These are phyloP conservation scores for Caiman crocodilus DNA, from an alignment of 2,797 vertebrate species.

Conservation along the genomic window DNA sequence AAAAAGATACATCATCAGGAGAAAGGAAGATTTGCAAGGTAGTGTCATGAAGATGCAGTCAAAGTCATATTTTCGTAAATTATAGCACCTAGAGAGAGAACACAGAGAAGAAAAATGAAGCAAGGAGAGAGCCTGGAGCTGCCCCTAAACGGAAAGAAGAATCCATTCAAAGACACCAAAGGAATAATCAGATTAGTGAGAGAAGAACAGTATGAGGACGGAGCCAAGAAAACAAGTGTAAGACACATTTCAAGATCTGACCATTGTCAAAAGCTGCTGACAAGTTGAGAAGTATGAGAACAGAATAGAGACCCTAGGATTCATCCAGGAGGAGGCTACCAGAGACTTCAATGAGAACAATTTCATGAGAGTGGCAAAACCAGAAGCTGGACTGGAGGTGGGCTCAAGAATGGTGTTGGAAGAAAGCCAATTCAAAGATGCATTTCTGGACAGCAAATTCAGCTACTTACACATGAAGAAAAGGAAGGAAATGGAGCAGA, in stretches of 20 bases:
- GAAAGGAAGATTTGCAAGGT: neutral
- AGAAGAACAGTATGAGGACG: neutral
- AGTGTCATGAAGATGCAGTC: neutral
- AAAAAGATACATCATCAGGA: neutral
- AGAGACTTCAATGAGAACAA: neutral
- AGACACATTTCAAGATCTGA: neutral
- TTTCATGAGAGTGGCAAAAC: neutral
- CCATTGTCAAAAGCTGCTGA: neutral
- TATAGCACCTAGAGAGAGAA: neutral
- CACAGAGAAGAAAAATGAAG: neutral
- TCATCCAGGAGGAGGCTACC: neutral
- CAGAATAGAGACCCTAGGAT: neutral
- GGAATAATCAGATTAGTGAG: neutral
- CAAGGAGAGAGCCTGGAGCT: neutral
- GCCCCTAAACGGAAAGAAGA: neutral
- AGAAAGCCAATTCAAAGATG: neutral
- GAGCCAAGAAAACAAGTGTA: neutral
- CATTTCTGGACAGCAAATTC: neutral
- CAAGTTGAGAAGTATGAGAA: neutral
- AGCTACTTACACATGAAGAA: neutral
- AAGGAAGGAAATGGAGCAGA: neutral
- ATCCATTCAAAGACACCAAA: neutral
- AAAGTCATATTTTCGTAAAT: neutral
- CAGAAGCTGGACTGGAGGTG: neutral
- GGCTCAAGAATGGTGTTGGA: neutral